A percentile compares a stretch with the other conserved stretches of the same genome.
Conservation (phyloP, 1,140 invertebrate genomes). For the Tribolium castaneum region DNA sequence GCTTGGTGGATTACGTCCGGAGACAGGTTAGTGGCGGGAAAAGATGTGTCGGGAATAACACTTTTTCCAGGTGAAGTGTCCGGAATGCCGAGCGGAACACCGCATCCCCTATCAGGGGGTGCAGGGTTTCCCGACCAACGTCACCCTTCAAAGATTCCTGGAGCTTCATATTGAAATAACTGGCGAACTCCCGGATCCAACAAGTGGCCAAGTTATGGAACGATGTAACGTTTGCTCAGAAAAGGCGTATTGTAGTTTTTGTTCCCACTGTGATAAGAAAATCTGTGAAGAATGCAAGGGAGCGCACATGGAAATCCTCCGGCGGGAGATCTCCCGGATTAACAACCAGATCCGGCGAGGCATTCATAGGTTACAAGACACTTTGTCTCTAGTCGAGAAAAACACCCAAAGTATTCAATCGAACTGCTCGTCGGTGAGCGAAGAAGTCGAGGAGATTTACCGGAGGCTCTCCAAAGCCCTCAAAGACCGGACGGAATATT, state of each 20-base stretch:
- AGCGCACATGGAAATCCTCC: conserved; percentile 94
- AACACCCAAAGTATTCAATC: conserved; percentile 85
- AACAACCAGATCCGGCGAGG: conserved; percentile 92
- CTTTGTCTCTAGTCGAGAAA: conserved; percentile 84
- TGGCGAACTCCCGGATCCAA: conserved; percentile 89
- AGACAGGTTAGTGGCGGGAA: conserved; percentile 75
- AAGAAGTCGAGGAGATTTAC: conserved; percentile 93
- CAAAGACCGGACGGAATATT: conserved; percentile 89
- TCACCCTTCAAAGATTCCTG: conserved; percentile 93
- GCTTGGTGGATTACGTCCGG: conserved; percentile 93
- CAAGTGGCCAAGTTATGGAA: conserved; percentile 87
- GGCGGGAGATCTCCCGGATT: conserved; percentile 92
- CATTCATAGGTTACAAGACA: conserved; percentile 87
- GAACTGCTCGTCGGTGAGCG: conserved; percentile 86
- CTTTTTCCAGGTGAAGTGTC: conserved; percentile 89
- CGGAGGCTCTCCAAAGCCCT: conserved; percentile 89
- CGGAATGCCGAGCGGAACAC: conserved; percentile 98
- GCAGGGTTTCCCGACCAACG: conserved; percentile 93
- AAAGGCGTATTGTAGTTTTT: conserved; percentile 89
- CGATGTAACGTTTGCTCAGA: conserved; percentile 92
- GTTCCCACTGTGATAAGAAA: conserved; percentile 96
- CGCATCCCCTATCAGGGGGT: conserved; percentile 96
- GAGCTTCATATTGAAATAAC: conserved; percentile 96
- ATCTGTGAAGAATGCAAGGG: conserved; percentile 91
- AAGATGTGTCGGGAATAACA: conserved; percentile 3